Conservation (phyloP, 2,113 vertebrate species). For the Loxodonta africana region DNA sequence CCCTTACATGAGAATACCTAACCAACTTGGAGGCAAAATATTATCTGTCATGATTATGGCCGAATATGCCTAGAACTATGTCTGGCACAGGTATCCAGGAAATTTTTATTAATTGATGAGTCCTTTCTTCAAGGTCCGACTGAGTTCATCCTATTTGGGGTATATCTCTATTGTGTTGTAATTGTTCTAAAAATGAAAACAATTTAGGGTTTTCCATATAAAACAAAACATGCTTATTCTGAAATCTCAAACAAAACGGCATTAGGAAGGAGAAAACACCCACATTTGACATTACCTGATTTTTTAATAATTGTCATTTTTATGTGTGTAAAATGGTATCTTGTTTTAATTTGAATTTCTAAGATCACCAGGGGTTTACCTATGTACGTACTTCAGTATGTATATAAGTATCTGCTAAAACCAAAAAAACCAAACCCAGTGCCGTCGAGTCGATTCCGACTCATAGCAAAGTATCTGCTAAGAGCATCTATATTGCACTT, state of each 20-base stretch:
- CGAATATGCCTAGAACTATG: background rate
- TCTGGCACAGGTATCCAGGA: background rate
- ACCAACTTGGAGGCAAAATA: background rate
- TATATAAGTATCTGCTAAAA: background rate
- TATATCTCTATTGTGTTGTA: background rate
- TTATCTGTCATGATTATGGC: background rate
- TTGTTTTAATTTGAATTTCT: constrained; percentile 33
- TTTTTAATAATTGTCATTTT: constrained; percentile 1
- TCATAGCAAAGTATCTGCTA: too few relatives aligned
- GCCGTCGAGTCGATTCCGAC: too few relatives aligned
- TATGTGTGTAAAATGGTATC: background rate
- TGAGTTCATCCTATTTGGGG: background rate
- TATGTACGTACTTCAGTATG: too few relatives aligned
- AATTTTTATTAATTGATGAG: background rate
- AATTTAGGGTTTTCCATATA: background rate
- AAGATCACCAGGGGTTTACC: background rate
- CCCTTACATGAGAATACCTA: background rate
- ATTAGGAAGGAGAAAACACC: background rate
- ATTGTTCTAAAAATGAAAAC: background rate
- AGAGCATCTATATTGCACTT: background rate
- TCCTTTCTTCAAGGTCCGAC: background rate
- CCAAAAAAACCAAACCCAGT: too few relatives aligned
- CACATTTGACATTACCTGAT: background rate
- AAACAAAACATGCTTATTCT: background rate
- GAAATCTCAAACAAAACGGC: background rate